Base-by-base conservation (phyloP, 1,140 invertebrate genomes). In the Plodia interpunctella region DNA sequence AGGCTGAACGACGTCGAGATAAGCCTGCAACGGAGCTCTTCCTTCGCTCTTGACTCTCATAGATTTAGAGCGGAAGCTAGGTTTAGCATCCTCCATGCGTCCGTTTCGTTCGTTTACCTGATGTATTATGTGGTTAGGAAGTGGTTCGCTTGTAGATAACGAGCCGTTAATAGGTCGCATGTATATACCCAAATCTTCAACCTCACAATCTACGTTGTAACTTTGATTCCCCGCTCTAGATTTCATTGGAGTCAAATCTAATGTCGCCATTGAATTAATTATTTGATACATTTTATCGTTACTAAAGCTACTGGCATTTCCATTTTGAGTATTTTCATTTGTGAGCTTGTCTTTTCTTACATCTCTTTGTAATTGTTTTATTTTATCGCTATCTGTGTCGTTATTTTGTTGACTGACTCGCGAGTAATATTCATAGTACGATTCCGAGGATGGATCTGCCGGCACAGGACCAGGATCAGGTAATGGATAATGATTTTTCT, bases 381-480 rank as follows among this genome's bases (percentile, higher is more conserved):
- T 78, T 73, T 88, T 89, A 75, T 88, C 85, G 63, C 78, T 89
- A 65, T 88, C 85, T 9, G 85, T 89, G 52, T 89, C 83, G 74
- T 90, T 88, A 49, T 90, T 88, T 68, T 90, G 90, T 64, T 90
- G 90, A 65, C 78, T 90, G 49, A 90, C 82, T 76, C 88, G 80
- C 57, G 90, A 89, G 70, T 90, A 90, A 65, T 90, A 90, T 66
- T 90, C 87, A 55, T 90, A 90, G 60, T 90, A 90, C 11, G 87
- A 89, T 76, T 90, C 90, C 19, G 88, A 88, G 0, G 80, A 81
- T 5, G 90, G 90, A 59, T 90, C 90, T 15, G 81, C 74, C 13
- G 87, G 82, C 13, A 80, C 80, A 5, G 83, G 80, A 0, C 78
- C 85, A 13, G 84, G 84, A 59, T 88, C 85, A 2, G 88, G 88